Percentiles rank a stretch among this genome's conserved stretches.
phyloP scores from a whole-genome alignment of 2,888 invertebrate species.

The Oxycera nigricornis region DNA sequence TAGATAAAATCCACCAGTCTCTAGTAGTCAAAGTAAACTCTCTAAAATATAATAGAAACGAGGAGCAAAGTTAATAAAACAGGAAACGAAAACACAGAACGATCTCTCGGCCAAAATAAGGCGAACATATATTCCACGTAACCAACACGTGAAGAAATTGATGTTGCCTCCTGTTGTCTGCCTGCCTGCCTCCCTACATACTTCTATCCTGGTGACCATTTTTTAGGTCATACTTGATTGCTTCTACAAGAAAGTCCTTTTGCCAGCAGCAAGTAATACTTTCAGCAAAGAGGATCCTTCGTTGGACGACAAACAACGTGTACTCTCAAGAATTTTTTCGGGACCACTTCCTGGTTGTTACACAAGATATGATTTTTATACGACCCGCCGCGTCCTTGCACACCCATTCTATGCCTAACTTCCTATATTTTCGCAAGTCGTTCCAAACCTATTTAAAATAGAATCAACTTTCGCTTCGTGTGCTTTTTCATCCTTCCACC shows the following conservation, averaged over 20 bases:
- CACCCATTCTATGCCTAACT: not conserved
- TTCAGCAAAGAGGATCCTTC: not conserved
- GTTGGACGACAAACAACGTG: not conserved
- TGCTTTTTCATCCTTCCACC: not conserved
- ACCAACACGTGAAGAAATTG: not conserved
- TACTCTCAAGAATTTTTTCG: slow-evolving; percentile 6
- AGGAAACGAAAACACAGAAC: not conserved
- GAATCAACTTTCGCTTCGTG: not conserved
- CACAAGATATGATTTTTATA: not conserved
- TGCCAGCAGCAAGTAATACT: not conserved
- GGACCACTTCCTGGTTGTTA: slow-evolving; percentile 21
- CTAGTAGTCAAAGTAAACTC: not conserved
- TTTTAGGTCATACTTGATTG: slow-evolving; percentile 34
- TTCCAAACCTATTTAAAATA: slow-evolving; percentile 9
- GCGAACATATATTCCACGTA: not conserved
- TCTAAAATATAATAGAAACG: not conserved
- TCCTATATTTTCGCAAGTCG: not conserved
- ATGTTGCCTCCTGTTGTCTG: not conserved
- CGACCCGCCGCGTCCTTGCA: not conserved
- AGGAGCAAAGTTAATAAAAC: slow-evolving; percentile 11
- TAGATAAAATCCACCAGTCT: slow-evolving; percentile 18
- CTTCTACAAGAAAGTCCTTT: not conserved
- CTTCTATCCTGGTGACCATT: not conserved
- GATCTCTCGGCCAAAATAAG: not conserved
- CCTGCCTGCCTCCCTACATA: not conserved